These are phyloP conservation scores for Crematogaster levior DNA, from an alignment of 2,888 invertebrate species.

Conservation along the genomic window DNA sequence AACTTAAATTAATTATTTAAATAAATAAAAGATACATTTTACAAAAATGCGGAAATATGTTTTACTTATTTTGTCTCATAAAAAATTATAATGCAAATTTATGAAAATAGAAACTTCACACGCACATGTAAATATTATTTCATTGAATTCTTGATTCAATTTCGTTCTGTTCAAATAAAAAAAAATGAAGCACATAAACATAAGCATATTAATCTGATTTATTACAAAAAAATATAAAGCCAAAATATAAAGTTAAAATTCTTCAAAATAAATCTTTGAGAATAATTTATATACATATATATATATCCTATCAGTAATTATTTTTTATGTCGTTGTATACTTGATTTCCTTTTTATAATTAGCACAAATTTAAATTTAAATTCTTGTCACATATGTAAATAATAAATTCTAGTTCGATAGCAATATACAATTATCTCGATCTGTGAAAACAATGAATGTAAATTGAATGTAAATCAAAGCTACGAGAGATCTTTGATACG, in stretches of 20 bases:
- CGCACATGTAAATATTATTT: not conserved
- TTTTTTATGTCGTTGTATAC: not conserved
- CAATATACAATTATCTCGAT: slow-evolving; percentile 7
- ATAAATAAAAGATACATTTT: not conserved
- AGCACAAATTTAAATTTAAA: slow-evolving; percentile 12
- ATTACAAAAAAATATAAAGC: slow-evolving; percentile 8
- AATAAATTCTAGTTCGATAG: slow-evolving; percentile 20
- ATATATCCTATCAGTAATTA: not conserved
- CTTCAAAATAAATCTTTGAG: slow-evolving; percentile 17
- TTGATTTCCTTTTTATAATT: not conserved
- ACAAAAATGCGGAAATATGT: not conserved
- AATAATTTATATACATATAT: slow-evolving; percentile 5
- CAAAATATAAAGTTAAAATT: slow-evolving; percentile 7
- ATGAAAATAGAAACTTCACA: not conserved
- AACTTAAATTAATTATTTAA: not conserved
- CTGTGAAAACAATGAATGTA: not conserved
- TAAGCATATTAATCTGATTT: slow-evolving; percentile 24
- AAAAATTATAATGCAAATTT: slow-evolving; percentile 1
- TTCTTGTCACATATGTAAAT: not conserved
- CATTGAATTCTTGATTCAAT: not conserved
- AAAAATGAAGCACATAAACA: slow-evolving; percentile 23
- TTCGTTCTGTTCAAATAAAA: slow-evolving; percentile 3
- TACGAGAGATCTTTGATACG: slow-evolving; percentile 12
- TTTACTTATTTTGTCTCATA: not conserved
- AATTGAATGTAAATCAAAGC: not conserved